Evolutionary conservation across 2,113 vertebrate genomes (phyloP).

Genomic region (Zootoca vivipara): DNA sequence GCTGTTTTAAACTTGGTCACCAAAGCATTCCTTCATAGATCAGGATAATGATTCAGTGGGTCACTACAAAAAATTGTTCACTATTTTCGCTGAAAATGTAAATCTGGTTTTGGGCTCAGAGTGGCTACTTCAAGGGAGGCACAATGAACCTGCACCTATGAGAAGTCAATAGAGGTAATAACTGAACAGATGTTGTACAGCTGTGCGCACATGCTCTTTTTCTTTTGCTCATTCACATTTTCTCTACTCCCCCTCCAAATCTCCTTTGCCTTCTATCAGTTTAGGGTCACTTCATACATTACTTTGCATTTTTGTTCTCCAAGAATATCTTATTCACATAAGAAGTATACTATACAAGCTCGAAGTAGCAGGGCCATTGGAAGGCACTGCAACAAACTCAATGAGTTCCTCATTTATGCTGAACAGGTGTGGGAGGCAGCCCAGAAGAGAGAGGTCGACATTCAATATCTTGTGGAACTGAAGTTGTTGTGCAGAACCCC

Average conservation of each 20-base stretch:
- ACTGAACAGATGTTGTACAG: neutral
- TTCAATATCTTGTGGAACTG: neutral
- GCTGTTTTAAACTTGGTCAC: neutral
- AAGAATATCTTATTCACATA: neutral
- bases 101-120: neutral
- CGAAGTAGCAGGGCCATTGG: neutral
- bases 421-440: too few species aligned
- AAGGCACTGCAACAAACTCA: neutral
- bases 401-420: neutral
- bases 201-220: neutral
- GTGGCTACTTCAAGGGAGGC: neutral
- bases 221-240: neutral
- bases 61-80: neutral
- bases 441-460: neutral
- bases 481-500: neutral
- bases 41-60: neutral
- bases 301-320: neutral
- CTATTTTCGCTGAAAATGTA: neutral
- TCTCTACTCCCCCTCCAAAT: neutral
- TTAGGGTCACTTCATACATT: neutral
- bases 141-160: neutral
- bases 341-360: neutral
- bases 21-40: neutral
- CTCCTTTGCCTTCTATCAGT: neutral
- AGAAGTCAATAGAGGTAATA: neutral